Base-by-base conservation (phyloP, 2,113 vertebrate species). In the Sarotherodon lohbergeri region DNA sequence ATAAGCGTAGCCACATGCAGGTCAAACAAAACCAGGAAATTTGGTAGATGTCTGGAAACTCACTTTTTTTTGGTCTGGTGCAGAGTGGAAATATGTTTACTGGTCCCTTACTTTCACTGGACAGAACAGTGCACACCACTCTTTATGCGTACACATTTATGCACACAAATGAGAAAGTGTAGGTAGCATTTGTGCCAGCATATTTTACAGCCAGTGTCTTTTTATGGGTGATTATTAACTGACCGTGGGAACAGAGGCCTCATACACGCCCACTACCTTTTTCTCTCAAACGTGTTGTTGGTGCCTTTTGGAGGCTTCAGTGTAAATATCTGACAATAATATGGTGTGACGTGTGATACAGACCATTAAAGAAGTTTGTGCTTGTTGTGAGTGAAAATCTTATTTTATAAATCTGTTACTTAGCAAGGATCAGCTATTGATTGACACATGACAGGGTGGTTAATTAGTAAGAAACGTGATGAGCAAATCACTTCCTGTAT, bases 231-330 rank as follows among this genome's bases (percentile, higher is more conserved):
- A 22, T 22, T 22, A 22, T 22, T 22, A 22, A 22, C 22, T 22
- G 22, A 22, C 22, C 22, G 61, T 66, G 0, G 34, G 19, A 68
- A 24, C 0, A 7, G 63, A 68, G 63, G 36, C 36, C 6, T 68
- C 19, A 0, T 14, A 14, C 63, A 68, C 4, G 0, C 11, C 7
- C 11, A 14, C 36, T 68, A 9, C 0, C 17, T 39, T 71, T 22
- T 22, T 22, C 22, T 22, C 22, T 22, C 22, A 22, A 22, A 22
- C 22, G 36, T 43, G 5, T 27, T 8, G 1, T 71, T 43, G 13
- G 66, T 71, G n/a, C n/a, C 39, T 43, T 71, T 13, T 43, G 36
- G 66, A 71, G 39, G 39, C 22, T 27, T 71, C 9, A 43, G n/a
- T 27, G 12, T 24, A 24, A 24, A 14, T 71, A 24, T 43, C n/a